Percentiles rank a stretch among this genome's conserved stretches.
These are phyloP conservation scores for Cyprinella venusta DNA, from an alignment of 2,797 vertebrate species.

Conservation along the genomic window DNA sequence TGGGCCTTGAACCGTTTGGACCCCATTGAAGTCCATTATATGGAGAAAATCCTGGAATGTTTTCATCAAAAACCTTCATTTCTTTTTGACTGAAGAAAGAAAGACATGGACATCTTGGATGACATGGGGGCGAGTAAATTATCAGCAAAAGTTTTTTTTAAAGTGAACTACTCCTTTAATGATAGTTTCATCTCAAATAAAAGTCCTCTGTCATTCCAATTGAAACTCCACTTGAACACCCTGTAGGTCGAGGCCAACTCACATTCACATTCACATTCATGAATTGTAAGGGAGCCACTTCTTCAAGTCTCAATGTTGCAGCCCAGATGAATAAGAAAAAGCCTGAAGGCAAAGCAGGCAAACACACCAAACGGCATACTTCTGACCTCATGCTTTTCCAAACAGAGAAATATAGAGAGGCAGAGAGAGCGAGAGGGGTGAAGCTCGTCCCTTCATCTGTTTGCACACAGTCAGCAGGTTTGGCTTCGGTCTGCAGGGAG, in stretches of 20 bases:
- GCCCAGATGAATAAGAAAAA: slow-evolving; percentile 4
- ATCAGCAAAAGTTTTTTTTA: too few relatives aligned
- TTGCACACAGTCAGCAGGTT: slow-evolving; percentile 76
- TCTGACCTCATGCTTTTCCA: slow-evolving; percentile 33
- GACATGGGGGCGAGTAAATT: too few relatives aligned
- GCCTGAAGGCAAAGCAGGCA: slow-evolving; percentile 7
- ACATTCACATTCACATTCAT: not conserved
- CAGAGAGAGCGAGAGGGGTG: slow-evolving; percentile 6
- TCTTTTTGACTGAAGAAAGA: too few relatives aligned
- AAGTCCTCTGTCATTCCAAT: not conserved
- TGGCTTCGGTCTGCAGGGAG: slow-evolving; percentile 67
- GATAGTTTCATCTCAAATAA: not conserved
- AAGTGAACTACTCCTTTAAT: too few relatives aligned
- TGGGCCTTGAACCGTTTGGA: too few relatives aligned
- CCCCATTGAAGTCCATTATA: too few relatives aligned
- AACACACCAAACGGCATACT: slow-evolving; percentile 37
- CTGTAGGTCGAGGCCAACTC: not conserved
- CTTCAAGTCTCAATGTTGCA: not conserved
- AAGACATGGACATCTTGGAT: too few relatives aligned
- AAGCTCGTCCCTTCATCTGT: slow-evolving; percentile 57
- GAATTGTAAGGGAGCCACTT: not conserved
- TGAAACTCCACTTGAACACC: not conserved
- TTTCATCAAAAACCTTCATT: too few relatives aligned
- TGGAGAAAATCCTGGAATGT: too few relatives aligned
- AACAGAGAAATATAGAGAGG: not conserved